These are phyloP conservation scores for Sebastes miniatus DNA, from an alignment of 2,797 vertebrate genomes.

Conservation along the genomic window DNA sequence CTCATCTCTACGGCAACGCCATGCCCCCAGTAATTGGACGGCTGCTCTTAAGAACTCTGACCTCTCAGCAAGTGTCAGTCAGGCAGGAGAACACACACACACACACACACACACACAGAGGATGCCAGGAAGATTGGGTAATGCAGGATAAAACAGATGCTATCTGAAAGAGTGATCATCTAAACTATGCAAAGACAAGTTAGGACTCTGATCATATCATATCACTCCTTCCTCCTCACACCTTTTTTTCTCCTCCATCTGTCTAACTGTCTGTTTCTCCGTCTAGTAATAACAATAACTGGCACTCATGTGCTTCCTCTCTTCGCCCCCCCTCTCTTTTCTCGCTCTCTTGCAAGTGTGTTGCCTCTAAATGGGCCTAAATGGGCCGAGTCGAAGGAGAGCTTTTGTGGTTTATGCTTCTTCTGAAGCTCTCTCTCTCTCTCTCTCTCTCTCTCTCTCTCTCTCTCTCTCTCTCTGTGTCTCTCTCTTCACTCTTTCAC, in stretches of 20 bases:
- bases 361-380: slow-evolving; percentile 59
- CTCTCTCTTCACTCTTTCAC: slow-evolving; percentile 29
- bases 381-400: slow-evolving; percentile 58
- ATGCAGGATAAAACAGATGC: slow-evolving; percentile 66
- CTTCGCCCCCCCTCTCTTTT: background rate
- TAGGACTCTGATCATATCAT: slow-evolving; percentile 63
- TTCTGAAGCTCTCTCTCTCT: slow-evolving; percentile 34
- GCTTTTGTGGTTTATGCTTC: slow-evolving; percentile 63
- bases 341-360: slow-evolving; percentile 38
- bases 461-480: background rate
- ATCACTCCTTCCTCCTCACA: slow-evolving; percentile 44
- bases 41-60: slow-evolving; percentile 72
- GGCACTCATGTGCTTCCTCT: slow-evolving; percentile 24
- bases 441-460: background rate
- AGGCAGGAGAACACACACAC: slow-evolving; percentile 21
- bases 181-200: slow-evolving; percentile 75
- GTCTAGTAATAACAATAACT: slow-evolving; percentile 32
- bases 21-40: slow-evolving; percentile 68
- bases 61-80: slow-evolving; percentile 72
- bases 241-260: slow-evolving; percentile 11
- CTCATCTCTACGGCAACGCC: slow-evolving; percentile 74
- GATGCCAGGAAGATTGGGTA: slow-evolving; percentile 62
- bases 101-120: slow-evolving; percentile 10
- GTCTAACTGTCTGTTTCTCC: slow-evolving; percentile 12
- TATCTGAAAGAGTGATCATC: slow-evolving; percentile 60